Percentiles rank a stretch among this genome's conserved stretches.
These are phyloP conservation scores for Micronycteris hirsuta DNA, from an alignment of 2,113 vertebrate species.

Conservation along the genomic window DNA sequence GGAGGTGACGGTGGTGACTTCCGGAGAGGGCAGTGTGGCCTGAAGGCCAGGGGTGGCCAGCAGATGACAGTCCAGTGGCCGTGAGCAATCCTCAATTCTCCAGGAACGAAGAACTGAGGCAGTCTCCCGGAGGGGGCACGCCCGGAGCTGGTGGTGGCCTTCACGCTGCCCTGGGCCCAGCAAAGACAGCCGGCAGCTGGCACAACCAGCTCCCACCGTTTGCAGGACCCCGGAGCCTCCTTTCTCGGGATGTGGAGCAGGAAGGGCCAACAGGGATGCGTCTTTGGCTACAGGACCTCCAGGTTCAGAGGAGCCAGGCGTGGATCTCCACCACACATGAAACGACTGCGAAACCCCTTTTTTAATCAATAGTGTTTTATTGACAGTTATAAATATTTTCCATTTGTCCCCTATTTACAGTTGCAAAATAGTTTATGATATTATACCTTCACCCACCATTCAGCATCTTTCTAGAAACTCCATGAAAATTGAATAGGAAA, in stretches of 20 bases:
- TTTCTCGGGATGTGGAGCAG: background rate
- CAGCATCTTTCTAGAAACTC: constrained; percentile 83
- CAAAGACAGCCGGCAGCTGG: background rate
- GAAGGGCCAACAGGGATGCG: background rate
- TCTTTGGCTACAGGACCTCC: background rate
- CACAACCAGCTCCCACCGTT: too few species aligned
- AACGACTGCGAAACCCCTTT: constrained; percentile 12
- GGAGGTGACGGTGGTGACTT: background rate
- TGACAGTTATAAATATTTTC: constrained; percentile 92
- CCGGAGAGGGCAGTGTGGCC: background rate
- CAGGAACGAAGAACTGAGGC: background rate
- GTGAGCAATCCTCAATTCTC: background rate
- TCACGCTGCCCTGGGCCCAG: background rate
- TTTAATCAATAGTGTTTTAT: constrained; percentile 86
- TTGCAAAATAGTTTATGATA: constrained; percentile 91
- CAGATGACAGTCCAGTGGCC: background rate
- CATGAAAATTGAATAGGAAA: constrained; percentile 86
- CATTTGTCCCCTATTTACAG: constrained; percentile 88
- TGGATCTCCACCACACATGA: background rate
- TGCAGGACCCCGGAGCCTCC: too few species aligned
- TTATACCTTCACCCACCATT: constrained; percentile 81
- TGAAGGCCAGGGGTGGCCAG: background rate
- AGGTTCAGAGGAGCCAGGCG: background rate
- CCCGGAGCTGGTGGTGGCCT: background rate
- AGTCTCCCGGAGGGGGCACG: background rate